phyloP scores from a whole-genome alignment of 1,140 invertebrate genomes.

The Zaprionus capensis region DNA sequence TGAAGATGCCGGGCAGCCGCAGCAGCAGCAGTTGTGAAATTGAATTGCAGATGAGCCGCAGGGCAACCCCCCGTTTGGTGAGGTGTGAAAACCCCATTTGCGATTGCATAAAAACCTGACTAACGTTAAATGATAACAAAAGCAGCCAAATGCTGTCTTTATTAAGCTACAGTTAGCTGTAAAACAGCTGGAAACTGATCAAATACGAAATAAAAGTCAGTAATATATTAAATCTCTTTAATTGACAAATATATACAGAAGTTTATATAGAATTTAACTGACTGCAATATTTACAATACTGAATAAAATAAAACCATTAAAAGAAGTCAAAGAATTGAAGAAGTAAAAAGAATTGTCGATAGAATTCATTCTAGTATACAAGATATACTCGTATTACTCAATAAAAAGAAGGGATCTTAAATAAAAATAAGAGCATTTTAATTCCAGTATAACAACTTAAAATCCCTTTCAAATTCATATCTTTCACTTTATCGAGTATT shows the following conservation, averaged over 20 bases:
- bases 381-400: too few species aligned
- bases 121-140: conserved; percentile 2
- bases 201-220: not conserved
- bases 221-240: not conserved
- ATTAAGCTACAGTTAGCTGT: not conserved
- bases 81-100: conserved; percentile 15
- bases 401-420: too few species aligned
- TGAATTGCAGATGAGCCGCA: conserved; percentile 44
- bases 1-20: conserved; percentile 16
- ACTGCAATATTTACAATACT: too few species aligned
- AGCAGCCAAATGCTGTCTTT: not conserved
- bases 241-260: too few species aligned
- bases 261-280: too few species aligned
- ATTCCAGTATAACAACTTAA: not conserved
- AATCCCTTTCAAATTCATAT: not conserved
- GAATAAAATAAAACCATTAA: too few species aligned
- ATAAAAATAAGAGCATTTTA: not conserved
- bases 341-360: too few species aligned
- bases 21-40: conserved; percentile 25
- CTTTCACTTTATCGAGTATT: not conserved
- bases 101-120: not conserved
- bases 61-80: not conserved
- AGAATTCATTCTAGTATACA: too few species aligned
- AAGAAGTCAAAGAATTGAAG: too few species aligned
- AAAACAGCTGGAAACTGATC: not conserved